Percentiles rank a stretch among this genome's conserved stretches.
phyloP scores from a whole-genome alignment of 2,113 vertebrate genomes.

The Gadus macrocephalus region DNA sequence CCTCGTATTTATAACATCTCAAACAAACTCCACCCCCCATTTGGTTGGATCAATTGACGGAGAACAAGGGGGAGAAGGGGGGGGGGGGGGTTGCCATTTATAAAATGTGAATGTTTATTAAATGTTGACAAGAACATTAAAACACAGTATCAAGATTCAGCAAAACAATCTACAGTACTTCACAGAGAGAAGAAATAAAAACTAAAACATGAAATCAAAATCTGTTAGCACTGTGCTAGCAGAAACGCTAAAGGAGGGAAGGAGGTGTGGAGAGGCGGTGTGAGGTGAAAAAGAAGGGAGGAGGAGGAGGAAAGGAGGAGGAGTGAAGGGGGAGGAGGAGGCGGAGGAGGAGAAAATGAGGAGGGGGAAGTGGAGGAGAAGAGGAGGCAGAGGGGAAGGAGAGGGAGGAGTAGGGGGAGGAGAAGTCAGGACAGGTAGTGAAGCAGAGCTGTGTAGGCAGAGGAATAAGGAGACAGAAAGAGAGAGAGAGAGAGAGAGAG shows the following conservation, averaged over 20 bases:
- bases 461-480: constrained; percentile 5
- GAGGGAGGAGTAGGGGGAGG: background rate
- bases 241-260: constrained; percentile 14
- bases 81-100: constrained; percentile 53
- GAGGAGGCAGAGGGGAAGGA: no score
- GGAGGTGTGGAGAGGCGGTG: background rate
- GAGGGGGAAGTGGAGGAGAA: background rate
- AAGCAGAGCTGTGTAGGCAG: no score
- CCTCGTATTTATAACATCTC: background rate
- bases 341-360: constrained; percentile 22
- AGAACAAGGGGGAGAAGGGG: constrained; percentile 4
- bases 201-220: no score
- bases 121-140: constrained; percentile 76
- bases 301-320: no score
- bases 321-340: constrained; percentile 13
- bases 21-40: background rate
- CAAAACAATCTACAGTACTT: constrained; percentile 72
- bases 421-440: constrained; percentile 7
- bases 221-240: constrained; percentile 52
- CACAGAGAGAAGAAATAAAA: constrained; percentile 54
- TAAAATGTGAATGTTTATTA: constrained; percentile 79
- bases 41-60: background rate
- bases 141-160: constrained; percentile 76
- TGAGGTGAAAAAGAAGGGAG: background rate
- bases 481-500: background rate